Base-by-base conservation (phyloP, 2,113 vertebrate genomes). In the Hyperoodon ampullatus region DNA sequence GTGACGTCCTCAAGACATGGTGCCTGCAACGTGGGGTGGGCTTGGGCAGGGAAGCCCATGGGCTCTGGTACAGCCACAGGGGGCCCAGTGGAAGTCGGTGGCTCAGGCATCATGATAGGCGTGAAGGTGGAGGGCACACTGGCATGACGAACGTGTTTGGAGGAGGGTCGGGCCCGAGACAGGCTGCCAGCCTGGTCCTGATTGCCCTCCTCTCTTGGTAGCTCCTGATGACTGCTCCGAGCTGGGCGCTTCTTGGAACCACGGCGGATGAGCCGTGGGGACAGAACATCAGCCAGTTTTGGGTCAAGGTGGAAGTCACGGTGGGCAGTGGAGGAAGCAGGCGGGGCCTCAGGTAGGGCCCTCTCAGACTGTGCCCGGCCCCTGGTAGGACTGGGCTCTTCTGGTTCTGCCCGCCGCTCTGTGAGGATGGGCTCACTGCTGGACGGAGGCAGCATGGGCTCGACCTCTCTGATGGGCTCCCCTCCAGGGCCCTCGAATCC, bases 381-480 rank as follows among this genome's bases (percentile, higher is more conserved):
- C 84, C 23, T 97, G 96, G 68, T 65, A 88, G 96, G 58, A 77
- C 83, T 50, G 14, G 97, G 92, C 15, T 95, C 98, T 70, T 98
- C 98, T 8, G 98, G 83, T 70, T 99, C 98, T 97, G 98, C 98
- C 0, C 97, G 94, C 1, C 97, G 98, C 71, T 99, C 99, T 0
- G 98, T 99, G 60, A 99, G 99, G 97, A 99, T 99, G 86, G 99
- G 99, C 92, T 99, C 99, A 1, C 99, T 99, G 98, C 99, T 99
- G 95, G 99, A 99, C 0, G 99, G 99, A 7, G 98, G 99, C 92
- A 99, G 99, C n/a, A 98, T 82, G 26, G 99, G 99, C 94, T 99
- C 99, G 26, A 99, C 98, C 96, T 99, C 99, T 0, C 97, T 98
- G 97, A 99, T 99, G 96, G 99, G 99, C 78, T 99, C 99, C 0